Evolutionary conservation across 1,140 invertebrate genomes (phyloP), one percentile per base, ranked within the genome.

Genomic region (Pseudomyrmex pallidus): DNA sequence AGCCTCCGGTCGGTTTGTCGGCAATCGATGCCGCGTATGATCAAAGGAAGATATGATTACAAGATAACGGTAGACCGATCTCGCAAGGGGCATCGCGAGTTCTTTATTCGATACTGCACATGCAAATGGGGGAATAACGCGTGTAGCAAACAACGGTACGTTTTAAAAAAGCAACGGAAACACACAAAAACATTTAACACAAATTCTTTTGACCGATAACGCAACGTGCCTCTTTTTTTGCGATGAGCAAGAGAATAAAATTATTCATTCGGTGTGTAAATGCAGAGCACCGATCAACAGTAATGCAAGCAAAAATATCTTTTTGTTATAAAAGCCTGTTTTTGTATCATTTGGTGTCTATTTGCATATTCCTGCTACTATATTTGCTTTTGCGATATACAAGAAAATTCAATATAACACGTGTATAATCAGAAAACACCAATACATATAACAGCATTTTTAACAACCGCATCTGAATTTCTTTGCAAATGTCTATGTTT

Each of bases 1-100:
- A 25, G 54, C 44, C 76, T 12, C 12, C 3, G 76, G 66, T 50
- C 57, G 52, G 46, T 76, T n/a, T 13, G 57, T 67, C 50, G 20
- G 54, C n/a, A 68, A 66, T 68, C 82, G 67, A 74, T 78, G 44
- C 74, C 72, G 56, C 44, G 66, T 84, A 67, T 68, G 57, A 68
- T 62, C 87, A 82, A 82, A 48, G 61, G 72, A 84, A 84, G 89
- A 88, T 86, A 85, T 82, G 85, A 90, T 90, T 90, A 84, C 52
- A 25, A 66, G 25, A 86, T 85, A 82, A 88, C 85, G 88, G 76
- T 87, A 59, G 68, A 83, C 25, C 66, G 66, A 89, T 88, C 64
- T 52, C 20, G 15, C 15, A 70, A 44, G n/a, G 8, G 22, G 35
- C 66, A 20, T 13, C 15, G 66, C 46, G 66, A 80, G n/a, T 70